A percentile compares a stretch with the other conserved stretches of the same genome.
These are phyloP conservation scores for Coptodon bakossiorum DNA, from an alignment of 2,113 vertebrate genomes.

Conservation along the genomic window DNA sequence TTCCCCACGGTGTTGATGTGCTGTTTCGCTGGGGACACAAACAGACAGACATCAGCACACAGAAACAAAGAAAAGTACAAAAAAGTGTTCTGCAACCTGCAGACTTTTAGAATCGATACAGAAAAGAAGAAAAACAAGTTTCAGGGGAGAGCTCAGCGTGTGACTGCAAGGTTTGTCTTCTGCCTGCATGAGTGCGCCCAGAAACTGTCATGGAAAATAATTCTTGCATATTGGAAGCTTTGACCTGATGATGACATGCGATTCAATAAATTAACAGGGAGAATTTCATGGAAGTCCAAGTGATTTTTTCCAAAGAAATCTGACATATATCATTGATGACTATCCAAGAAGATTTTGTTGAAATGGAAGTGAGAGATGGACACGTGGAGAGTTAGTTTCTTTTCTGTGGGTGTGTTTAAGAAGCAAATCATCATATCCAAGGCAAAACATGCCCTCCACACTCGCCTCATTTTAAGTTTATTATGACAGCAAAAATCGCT, in stretches of 20 bases:
- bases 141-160: background rate
- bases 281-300: background rate
- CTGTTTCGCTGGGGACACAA: constrained; percentile 71
- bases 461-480: background rate
- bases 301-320: background rate
- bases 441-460: background rate
- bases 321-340: background rate
- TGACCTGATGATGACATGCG: background rate
- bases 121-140: background rate
- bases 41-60: background rate
- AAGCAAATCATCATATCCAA: background rate
- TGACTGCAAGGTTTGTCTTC: background rate
- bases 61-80: background rate
- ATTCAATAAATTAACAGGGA: background rate
- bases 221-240: background rate
- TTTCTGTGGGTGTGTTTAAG: background rate
- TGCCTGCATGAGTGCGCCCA: background rate
- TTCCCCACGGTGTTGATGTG: constrained; percentile 88
- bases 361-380: background rate
- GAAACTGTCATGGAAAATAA: background rate
- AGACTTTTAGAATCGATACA: background rate
- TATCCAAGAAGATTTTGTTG: background rate
- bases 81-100: background rate
- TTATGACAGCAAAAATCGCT: background rate
- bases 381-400: background rate